Conservation (phyloP, 2,888 invertebrate species). For the Beris chalybata region DNA sequence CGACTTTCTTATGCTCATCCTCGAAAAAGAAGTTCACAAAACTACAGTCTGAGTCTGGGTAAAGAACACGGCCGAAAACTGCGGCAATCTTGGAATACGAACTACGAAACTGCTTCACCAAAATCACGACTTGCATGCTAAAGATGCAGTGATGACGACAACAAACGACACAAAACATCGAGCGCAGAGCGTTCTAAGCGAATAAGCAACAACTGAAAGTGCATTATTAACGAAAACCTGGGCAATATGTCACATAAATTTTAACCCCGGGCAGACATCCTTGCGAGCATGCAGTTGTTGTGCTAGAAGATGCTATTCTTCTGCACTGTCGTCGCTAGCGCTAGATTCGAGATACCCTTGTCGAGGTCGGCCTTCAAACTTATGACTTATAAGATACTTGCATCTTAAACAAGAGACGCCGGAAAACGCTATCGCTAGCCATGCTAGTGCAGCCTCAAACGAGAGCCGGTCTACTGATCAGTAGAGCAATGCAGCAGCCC, state of each 20-base stretch:
- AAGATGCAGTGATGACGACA: constrained; percentile 21
- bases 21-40: no score
- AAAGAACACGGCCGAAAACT: constrained; percentile 15
- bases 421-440: background rate
- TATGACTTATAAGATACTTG: background rate
- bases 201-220: background rate
- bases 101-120: constrained; percentile 27
- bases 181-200: constrained; percentile 5
- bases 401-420: background rate
- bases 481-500: no score
- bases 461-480: background rate
- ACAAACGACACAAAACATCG: background rate
- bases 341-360: no score
- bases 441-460: background rate
- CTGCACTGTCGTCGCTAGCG: no score
- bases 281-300: no score
- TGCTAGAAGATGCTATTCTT: no score
- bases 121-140: constrained; percentile 34
- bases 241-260: constrained; percentile 37
- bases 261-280: background rate
- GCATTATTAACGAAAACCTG: constrained; percentile 32
- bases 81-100: constrained; percentile 19
- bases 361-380: background rate
- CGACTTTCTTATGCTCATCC: no score
- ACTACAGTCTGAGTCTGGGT: no score